A percentile compares a stretch with the other conserved stretches of the same genome.
Conservation (phyloP, 2,888 invertebrate species). For the Macaria notata region DNA sequence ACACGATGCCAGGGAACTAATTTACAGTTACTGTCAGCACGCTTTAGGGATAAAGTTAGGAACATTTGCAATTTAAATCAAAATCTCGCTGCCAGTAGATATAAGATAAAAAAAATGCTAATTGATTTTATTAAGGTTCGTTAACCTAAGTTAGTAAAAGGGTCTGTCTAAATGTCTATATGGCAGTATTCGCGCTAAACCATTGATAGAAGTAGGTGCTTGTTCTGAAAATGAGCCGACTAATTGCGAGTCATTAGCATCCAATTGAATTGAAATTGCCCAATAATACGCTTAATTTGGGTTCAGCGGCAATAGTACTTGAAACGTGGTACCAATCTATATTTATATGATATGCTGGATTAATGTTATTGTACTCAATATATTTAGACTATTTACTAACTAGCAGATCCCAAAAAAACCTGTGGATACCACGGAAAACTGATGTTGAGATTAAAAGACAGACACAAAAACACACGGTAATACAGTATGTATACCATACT, state of each 20-base stretch:
- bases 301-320: too few relatives aligned
- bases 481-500: too few relatives aligned
- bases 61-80: conserved; percentile 34
- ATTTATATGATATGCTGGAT: too few relatives aligned
- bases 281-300: conserved; percentile 3
- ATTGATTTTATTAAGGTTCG: too few relatives aligned
- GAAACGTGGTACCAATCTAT: too few relatives aligned
- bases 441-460: too few relatives aligned
- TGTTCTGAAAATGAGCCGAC: not conserved
- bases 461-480: too few relatives aligned
- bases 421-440: too few relatives aligned
- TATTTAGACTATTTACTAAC: too few relatives aligned
- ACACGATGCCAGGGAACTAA: conserved; percentile 33
- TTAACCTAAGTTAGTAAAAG: too few relatives aligned
- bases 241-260: conserved; percentile 30
- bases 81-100: conserved; percentile 16
- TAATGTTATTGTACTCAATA: too few relatives aligned
- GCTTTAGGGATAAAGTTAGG: conserved; percentile 33
- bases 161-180: not conserved
- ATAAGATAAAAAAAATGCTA: not conserved
- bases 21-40: conserved; percentile 34
- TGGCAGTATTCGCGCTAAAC: conserved; percentile 3
- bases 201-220: not conserved
- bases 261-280: conserved; percentile 12
- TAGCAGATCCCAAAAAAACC: too few relatives aligned